phyloP scores from a whole-genome alignment of 1,140 invertebrate genomes.

The Forficula auricularia region DNA sequence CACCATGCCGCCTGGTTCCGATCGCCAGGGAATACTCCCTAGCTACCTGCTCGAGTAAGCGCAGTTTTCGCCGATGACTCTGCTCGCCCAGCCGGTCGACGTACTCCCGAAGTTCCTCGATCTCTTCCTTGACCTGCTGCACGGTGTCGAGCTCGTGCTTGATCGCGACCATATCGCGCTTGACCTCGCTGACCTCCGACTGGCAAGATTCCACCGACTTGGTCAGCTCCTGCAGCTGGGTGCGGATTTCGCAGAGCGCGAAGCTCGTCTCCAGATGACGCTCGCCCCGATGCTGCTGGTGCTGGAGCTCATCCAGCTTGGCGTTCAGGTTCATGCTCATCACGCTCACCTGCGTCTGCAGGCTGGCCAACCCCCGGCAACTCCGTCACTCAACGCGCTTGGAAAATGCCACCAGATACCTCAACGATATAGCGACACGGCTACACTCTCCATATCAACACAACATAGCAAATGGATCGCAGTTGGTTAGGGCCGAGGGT shows the following conservation, averaged over 20 bases:
- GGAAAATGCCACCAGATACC: not conserved
- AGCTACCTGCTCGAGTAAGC: constrained; percentile 71
- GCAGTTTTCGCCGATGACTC: constrained; percentile 65
- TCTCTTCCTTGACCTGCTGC: constrained; percentile 84
- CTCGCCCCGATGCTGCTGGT: constrained; percentile 40
- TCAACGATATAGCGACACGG: not conserved
- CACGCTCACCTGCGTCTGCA: constrained; percentile 88
- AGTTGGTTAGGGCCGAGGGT: no score
- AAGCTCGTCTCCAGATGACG: constrained; percentile 75
- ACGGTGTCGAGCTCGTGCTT: constrained; percentile 82
- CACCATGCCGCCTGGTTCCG: no score
- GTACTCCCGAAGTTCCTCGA: constrained; percentile 76
- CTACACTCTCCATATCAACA: no score
- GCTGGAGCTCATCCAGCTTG: constrained; percentile 76
- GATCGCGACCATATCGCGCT: constrained; percentile 83
- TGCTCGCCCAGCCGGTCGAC: constrained; percentile 78
- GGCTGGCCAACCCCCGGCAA: constrained; percentile 36
- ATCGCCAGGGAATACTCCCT: no score
- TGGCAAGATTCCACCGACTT: constrained; percentile 85
- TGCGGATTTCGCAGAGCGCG: constrained; percentile 73
- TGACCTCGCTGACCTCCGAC: constrained; percentile 74
- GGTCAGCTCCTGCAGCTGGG: constrained; percentile 77
- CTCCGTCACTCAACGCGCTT: constrained; percentile 13
- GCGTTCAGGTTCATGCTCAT: constrained; percentile 87
- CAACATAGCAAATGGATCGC: no score